Conservation (phyloP, 2,888 invertebrate genomes). For the Crepidodera aurea region DNA sequence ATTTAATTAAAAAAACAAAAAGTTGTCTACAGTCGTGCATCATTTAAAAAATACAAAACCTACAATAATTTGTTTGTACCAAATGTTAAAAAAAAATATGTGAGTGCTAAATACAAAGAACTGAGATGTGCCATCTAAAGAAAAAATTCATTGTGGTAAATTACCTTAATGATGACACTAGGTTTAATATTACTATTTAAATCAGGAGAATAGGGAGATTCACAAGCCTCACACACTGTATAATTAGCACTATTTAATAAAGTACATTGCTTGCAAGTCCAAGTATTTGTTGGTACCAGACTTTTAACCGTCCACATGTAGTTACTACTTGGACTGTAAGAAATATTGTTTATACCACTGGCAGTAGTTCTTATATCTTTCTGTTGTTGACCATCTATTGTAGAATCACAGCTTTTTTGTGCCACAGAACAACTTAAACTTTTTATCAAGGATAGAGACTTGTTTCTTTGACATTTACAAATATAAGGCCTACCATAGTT, state of each 20-base stretch:
- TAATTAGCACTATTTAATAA: constrained; percentile 73
- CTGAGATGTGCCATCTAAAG: constrained; percentile 37
- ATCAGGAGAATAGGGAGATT: constrained; percentile 67
- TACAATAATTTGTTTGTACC: too few relatives aligned
- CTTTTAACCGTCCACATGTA: constrained; percentile 56
- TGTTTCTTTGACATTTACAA: constrained; percentile 56
- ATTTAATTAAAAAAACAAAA: too few relatives aligned
- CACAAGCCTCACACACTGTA: constrained; percentile 78
- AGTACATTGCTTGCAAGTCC: constrained; percentile 81
- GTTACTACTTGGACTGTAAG: constrained; percentile 46
- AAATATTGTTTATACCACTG: constrained; percentile 57
- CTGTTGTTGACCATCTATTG: constrained; percentile 51
- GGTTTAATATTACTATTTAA: constrained; percentile 59
- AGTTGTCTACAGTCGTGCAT: too few relatives aligned
- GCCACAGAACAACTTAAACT: constrained; percentile 59
- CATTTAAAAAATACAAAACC: neutral
- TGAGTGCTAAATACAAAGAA: neutral
- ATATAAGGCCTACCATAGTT: constrained; percentile 51
- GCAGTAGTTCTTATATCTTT: constrained; percentile 59
- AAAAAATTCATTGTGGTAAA: constrained; percentile 18
- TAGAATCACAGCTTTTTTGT: constrained; percentile 53
- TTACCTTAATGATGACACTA: constrained; percentile 62
- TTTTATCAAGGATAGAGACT: constrained; percentile 56
- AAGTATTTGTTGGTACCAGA: constrained; percentile 59
- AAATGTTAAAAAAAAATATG: too few relatives aligned